Evolutionary conservation across 2,113 vertebrate species (phyloP).

Genomic region (zebrafish (Danio rerio)): GRCz12tu NC_133179.1:1079501-1080000

Average conservation of each 20-base stretch:
- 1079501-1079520: slow-evolving; percentile 19
- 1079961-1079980: slow-evolving; percentile 80
- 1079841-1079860: slow-evolving; percentile 79
- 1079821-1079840: slow-evolving; percentile 85
- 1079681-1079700: slow-evolving; percentile 81
- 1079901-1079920: slow-evolving; percentile 87
- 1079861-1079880: slow-evolving; percentile 86
- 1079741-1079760: slow-evolving; percentile 93
- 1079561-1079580: slow-evolving; percentile 92
- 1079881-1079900: slow-evolving; percentile 80
- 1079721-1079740: slow-evolving; percentile 92
- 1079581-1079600: slow-evolving; percentile 68
- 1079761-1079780: slow-evolving; percentile 92
- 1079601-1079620: slow-evolving; percentile 55
- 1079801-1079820: slow-evolving; percentile 87
- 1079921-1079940: slow-evolving; percentile 85
- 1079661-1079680: slow-evolving; percentile 82
- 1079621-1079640: not conserved
- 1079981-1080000: slow-evolving; percentile 75
- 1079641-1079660: slow-evolving; percentile 3
- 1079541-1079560: slow-evolving; percentile 83
- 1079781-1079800: slow-evolving; percentile 89
- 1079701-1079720: slow-evolving; percentile 93
- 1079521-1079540: slow-evolving; percentile 75
- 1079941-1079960: slow-evolving; percentile 91